Base-by-base conservation (phyloP, 2,888 invertebrate genomes). In the Cataglyphis altisquamis region DNA sequence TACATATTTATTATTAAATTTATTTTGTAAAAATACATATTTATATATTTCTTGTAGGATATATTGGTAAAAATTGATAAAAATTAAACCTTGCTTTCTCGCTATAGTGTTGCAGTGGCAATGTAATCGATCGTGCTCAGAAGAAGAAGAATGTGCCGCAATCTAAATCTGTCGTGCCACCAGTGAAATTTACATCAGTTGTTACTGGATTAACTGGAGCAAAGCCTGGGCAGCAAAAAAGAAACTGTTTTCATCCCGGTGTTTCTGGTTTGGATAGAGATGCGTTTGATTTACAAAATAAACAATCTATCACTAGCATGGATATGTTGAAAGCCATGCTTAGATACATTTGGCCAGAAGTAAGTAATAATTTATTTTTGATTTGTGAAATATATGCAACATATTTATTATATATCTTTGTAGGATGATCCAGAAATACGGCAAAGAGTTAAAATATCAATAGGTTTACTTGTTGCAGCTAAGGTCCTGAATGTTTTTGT, bases 321-420 rank as follows among this genome's bases (percentile, higher is more conserved):
- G 97, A 98, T 92, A 99, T 99, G 97, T 93, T 99, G 41, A 96
- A 96, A 88, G 97, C 97, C 73, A 99, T 99, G 98, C 94, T 98
- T 94, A 96, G 96, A 73, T 98, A 99, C 95, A 97, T 99, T 82
- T 99, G 99, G 99, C 99, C 99, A 39, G 97, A 98, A 96, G 98
- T 97, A 89, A 94, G 94, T 93, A 90, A 93, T 32, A 1, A 94
- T 48, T 94, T 93, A 87, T 21, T 21, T 21, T 21, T 93, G 93
- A 94, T 94, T 39, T 45, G 5, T 18, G 3, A 6, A 21, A 45
- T 18, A 62, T 32, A 3, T 45, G n/a, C 21, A 74, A 62, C 3
- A 74, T 73, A 62, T 57, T 45, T 83, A 81, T 41, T 66, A 64
- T 48, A 62, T 0, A 62, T 84, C 5, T 68, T 45, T 82, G 63